Percentiles rank a stretch among this genome's conserved stretches.
Evolutionary conservation across 2,888 invertebrate species (phyloP).

Genomic region (Periphyllus acericola): DNA sequence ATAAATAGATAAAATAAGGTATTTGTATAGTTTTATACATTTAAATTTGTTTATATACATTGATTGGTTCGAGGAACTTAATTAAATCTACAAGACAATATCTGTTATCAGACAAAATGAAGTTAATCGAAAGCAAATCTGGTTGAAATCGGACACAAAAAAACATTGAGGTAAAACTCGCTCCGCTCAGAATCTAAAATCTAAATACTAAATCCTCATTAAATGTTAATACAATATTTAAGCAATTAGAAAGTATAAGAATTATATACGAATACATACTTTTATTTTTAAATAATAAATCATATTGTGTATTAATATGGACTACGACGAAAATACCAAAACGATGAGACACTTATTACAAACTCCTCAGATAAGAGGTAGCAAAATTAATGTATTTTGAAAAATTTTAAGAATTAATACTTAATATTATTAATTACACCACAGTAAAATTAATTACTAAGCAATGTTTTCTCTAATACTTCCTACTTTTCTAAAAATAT

Average conservation of each 20-base stretch:
- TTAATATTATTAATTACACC: constrained; percentile 17
- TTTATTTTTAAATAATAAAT: background rate
- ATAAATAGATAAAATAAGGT: too few species aligned
- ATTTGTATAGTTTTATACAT: too few species aligned
- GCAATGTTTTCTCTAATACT: background rate
- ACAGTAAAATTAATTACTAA: background rate
- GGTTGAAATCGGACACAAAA: background rate
- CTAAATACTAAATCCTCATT: background rate
- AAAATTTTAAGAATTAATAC: background rate
- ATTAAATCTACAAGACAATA: too few species aligned
- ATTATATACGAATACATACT: background rate
- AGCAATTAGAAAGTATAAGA: background rate
- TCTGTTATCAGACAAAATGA: background rate
- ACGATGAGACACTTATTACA: background rate
- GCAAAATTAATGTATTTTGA: background rate
- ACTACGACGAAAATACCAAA: too few species aligned
- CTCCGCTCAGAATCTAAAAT: background rate
- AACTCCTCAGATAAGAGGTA: background rate
- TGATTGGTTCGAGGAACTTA: too few species aligned
- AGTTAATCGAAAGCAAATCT: background rate
- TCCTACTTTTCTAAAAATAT: background rate
- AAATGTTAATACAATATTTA: background rate
- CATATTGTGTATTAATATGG: background rate
- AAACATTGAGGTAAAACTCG: too few species aligned
- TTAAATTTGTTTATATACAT: too few species aligned